These are phyloP conservation scores for Bryconaethiops microstoma DNA, from an alignment of 2,797 vertebrate genomes.

Conservation along the genomic window DNA sequence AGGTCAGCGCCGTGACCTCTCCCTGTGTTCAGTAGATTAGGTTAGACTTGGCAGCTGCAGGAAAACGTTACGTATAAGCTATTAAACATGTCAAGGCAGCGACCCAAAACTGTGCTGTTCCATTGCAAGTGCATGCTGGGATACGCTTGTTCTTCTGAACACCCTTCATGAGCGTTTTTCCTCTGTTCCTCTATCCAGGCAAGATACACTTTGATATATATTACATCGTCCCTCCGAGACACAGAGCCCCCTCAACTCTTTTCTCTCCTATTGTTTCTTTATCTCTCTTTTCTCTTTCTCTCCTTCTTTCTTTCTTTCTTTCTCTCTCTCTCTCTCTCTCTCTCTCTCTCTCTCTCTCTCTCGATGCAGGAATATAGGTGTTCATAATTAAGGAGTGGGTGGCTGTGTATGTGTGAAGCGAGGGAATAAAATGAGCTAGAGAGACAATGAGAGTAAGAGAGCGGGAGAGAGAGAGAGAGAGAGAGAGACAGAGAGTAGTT, in stretches of 20 bases:
- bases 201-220: not conserved
- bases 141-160: constrained; percentile 1
- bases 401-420: too few species aligned
- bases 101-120: not conserved
- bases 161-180: not conserved
- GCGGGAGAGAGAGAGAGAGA: not conserved
- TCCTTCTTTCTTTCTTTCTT: not conserved
- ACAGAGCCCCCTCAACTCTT: not conserved
- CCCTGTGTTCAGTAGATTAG: not conserved
- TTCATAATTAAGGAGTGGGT: too few species aligned
- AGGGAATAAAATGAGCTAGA: not conserved
- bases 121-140: not conserved
- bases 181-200: not conserved
- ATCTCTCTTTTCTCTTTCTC: not conserved
- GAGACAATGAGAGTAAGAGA: not conserved
- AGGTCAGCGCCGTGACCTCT: not conserved
- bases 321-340: not conserved
- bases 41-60: constrained; percentile 3
- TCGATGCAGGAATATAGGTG: too few species aligned
- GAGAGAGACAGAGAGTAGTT: constrained; percentile 3
- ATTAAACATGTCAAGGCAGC: not conserved
- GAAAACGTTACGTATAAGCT: not conserved
- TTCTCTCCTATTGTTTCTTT: not conserved
- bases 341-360: not conserved
- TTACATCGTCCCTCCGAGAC: not conserved